A percentile compares a stretch with the other conserved stretches of the same genome.
Evolutionary conservation across 2,888 invertebrate species (phyloP).

Genomic region (Pterobdella sp.): DNA sequence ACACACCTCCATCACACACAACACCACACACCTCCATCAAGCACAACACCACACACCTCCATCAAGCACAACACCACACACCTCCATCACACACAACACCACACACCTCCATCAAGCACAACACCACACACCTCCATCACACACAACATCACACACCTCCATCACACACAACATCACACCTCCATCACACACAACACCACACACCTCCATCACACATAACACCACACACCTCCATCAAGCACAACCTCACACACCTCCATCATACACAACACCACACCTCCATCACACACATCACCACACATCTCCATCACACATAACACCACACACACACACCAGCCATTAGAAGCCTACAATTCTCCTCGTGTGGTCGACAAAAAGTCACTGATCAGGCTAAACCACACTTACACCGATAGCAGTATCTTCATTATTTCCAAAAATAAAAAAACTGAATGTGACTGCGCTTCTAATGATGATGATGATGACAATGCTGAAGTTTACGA

Average conservation of each 20-base stretch:
- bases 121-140: background rate
- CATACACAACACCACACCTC: background rate
- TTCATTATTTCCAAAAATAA: conserved; percentile 2
- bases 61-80: background rate
- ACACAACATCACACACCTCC: background rate
- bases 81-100: background rate
- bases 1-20: background rate
- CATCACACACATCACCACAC: background rate
- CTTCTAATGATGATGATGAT: conserved; percentile 14
- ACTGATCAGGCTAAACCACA: background rate
- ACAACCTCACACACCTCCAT: background rate
- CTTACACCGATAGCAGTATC: background rate
- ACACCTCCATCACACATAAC: background rate
- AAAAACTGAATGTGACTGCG: too few relatives aligned
- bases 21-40: background rate
- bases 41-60: background rate
- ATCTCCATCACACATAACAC: background rate
- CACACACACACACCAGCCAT: background rate
- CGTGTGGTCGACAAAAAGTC: background rate
- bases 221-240: background rate
- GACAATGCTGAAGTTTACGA: conserved; percentile 22
- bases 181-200: background rate
- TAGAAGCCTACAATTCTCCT: background rate
- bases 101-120: background rate
- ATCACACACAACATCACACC: background rate